Base-by-base conservation (phyloP, 2,113 vertebrate genomes). In the Hirundichthys speculiger region DNA sequence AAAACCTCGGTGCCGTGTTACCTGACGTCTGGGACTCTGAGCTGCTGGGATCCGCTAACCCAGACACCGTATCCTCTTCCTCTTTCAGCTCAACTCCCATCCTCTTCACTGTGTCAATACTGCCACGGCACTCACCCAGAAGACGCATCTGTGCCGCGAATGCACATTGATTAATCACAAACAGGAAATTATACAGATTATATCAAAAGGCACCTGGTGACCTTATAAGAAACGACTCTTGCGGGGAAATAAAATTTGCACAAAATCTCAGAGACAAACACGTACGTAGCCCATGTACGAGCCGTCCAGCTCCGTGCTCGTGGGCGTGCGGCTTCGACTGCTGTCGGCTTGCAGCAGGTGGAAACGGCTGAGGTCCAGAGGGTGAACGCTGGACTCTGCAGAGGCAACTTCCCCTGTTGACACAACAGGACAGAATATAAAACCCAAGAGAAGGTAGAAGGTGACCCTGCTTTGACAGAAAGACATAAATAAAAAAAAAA, bases 221-320 rank as follows among this genome's bases (percentile, higher is more conserved):
- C n/a, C n/a, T n/a, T n/a, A n/a, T n/a, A n/a, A n/a, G n/a, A n/a
- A n/a, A n/a, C n/a, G n/a, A n/a, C n/a, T n/a, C n/a, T n/a, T n/a
- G n/a, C n/a, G n/a, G n/a, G n/a, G n/a, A n/a, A n/a, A n/a, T n/a
- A n/a, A n/a, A n/a, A n/a, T n/a, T n/a, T n/a, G n/a, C n/a, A n/a
- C 13, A 3, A 41, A 13, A 16, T 12, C 9, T 41, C 2, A 14
- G 39, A 18, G 20, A 49, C 13, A 20, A 47, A 45, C 12, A 98
- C 97, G 86, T 90, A 99, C 98, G 16, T 99, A 99, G 86, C 98
- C 98, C 90, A 89, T 94, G 73, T 99, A 99, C n/a, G 92, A 95
- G 58, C 93, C 89, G 64, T 98, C 96, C 45, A 94, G 75, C 20
- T 99, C 96, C 0, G 95, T 89, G 51, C 95, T 93, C 0, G 94